These are phyloP conservation scores for Pachyseris speciosa DNA, from an alignment of 64 coral and sea anemone genomes.

Conservation along the genomic window DNA sequence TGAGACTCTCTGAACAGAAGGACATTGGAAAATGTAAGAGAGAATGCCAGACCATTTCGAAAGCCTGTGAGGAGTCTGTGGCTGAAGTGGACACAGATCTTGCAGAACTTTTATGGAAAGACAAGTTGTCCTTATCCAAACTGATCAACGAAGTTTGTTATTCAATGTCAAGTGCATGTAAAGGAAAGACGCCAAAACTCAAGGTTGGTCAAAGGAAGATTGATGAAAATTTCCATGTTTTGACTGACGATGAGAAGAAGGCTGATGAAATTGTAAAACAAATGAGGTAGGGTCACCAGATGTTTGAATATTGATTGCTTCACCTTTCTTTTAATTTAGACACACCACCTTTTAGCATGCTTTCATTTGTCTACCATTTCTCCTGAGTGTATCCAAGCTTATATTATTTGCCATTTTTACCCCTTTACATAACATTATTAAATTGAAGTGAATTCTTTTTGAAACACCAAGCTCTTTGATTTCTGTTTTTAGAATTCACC, in stretches of 20 bases:
- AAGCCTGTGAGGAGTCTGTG: conserved; percentile 94
- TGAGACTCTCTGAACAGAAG: conserved; percentile 74
- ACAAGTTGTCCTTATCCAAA: conserved; percentile 89
- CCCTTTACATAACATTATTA: too few species aligned
- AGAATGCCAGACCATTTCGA: conserved; percentile 97
- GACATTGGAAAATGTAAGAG: conserved; percentile 78
- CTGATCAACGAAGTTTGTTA: conserved; percentile 96
- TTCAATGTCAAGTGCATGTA: conserved; percentile 79
- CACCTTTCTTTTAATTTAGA: too few species aligned
- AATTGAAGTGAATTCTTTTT: too few species aligned
- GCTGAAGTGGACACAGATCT: conserved; percentile 94
- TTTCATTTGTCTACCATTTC: too few species aligned
- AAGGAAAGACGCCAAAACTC: conserved; percentile 63
- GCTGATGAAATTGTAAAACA: conserved; percentile 89
- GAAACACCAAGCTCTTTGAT: too few species aligned
- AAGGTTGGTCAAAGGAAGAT: conserved; percentile 74
- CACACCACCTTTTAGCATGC: too few species aligned
- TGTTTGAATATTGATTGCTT: too few species aligned
- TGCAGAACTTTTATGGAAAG: conserved; percentile 94
- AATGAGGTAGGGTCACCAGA: conserved; percentile 98
- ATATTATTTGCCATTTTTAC: too few species aligned
- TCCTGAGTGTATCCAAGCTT: too few species aligned
- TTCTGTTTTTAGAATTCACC: too few species aligned
- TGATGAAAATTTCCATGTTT: conserved; percentile 81
- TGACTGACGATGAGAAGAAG: conserved; percentile 96